Base-by-base conservation (phyloP, 2,888 invertebrate species). In the Homarus gammarus region DNA sequence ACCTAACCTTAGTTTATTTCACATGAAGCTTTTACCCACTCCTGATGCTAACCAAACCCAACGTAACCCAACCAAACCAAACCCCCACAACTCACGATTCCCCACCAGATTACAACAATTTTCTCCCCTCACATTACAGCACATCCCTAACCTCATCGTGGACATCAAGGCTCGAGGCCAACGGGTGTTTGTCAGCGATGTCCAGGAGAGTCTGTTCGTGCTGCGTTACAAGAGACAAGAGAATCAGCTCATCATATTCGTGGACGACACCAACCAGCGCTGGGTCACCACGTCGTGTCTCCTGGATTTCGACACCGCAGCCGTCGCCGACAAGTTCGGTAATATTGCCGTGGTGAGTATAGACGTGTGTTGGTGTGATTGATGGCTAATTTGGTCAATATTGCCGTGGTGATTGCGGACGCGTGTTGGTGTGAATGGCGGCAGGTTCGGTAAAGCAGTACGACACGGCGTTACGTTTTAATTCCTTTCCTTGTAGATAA, bases 301-400 rank as follows among this genome's bases (percentile, higher is more conserved):
- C 83, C 94, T 99, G 79, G 99, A 99, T 94, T 99, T 99, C 93
- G 98, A 98, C 93, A 99, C 99, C 0, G 96, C 99, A 27, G 99
- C 99, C 0, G 96, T 97, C 90, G 97, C 98, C 10, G 99, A 99
- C 94, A 99, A 99, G 94, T 99, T 99, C 95, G 99, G 99, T 51
- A 99, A 99, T 93, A 95, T 99, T 92, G 96, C 97, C 88, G 96
- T 99, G 87, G 97, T 99, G 93, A 94, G 95, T 94, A 82, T 64
- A 10, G 31, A 1, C 75, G 51, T 75, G 56, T 40, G 73, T 70
- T 73, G n/a, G 33, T 89, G 70, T 40, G 38, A 0, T 61, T 31
- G 22, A 6, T n/a, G n/a, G n/a, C n/a, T n/a, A n/a, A n/a, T n/a
- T n/a, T n/a, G n/a, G n/a, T n/a, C n/a, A n/a, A n/a, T n/a, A n/a